Conservation (phyloP, 23 tunicate genomes). For the Trididemnum miniatum region DNA sequence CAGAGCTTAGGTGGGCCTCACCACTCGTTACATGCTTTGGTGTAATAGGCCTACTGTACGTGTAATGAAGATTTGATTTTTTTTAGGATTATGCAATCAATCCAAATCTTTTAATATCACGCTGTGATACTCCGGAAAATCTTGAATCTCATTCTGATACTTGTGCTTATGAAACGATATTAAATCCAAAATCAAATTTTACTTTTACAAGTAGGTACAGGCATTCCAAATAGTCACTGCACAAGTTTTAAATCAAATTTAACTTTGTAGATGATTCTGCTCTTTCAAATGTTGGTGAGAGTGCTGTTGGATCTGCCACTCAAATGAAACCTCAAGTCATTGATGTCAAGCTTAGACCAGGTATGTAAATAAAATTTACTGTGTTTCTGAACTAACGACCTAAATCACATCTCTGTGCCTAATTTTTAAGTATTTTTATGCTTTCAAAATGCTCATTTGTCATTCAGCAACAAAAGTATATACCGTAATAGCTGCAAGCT, state of each 20-base stretch:
- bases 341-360: slow-evolving; percentile 58
- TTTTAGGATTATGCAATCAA: slow-evolving; percentile 70
- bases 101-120: slow-evolving; percentile 66
- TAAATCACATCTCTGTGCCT: no score
- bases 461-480: no score
- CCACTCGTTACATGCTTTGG: no score
- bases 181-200: slow-evolving; percentile 52
- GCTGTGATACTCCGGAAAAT: slow-evolving; percentile 75
- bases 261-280: slow-evolving; percentile 6
- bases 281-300: slow-evolving; percentile 62
- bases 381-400: no score
- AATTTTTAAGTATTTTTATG: no score
- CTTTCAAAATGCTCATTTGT: no score
- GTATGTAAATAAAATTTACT: no score
- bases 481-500: no score
- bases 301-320: slow-evolving; percentile 65
- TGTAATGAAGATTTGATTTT: no score
- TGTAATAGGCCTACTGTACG: no score
- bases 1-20: no score
- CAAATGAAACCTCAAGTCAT: slow-evolving; percentile 79
- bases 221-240: not conserved
- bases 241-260: not conserved
- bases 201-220: not conserved
- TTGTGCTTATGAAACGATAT: slow-evolving; percentile 9
- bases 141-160: slow-evolving; percentile 23